These are phyloP conservation scores for Perizoma affinitatum DNA, from an alignment of 2,888 invertebrate genomes.

Conservation along the genomic window DNA sequence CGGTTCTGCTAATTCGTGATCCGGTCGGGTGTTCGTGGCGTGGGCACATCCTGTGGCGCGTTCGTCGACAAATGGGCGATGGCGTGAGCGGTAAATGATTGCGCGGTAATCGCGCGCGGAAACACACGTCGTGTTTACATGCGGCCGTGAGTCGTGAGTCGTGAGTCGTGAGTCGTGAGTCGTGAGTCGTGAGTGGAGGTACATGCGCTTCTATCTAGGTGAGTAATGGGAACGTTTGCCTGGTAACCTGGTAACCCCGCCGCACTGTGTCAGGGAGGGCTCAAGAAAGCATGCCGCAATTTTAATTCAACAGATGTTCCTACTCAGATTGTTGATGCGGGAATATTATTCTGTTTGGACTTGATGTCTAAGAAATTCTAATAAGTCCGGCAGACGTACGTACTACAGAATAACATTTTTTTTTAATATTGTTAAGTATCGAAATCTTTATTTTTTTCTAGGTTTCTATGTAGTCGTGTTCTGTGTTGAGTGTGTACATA, in stretches of 20 bases:
- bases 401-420: too few species aligned
- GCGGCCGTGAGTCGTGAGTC: constrained; percentile 11
- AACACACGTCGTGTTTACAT: constrained; percentile 37
- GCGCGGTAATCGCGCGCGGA: constrained; percentile 50
- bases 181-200: constrained; percentile 7
- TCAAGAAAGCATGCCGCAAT: constrained; percentile 7
- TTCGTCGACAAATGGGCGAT: constrained; percentile 47
- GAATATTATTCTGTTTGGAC: too few species aligned
- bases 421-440: too few species aligned
- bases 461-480: too few species aligned
- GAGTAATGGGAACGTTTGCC: constrained; percentile 28
- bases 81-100: constrained; percentile 48
- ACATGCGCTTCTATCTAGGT: constrained; percentile 24
- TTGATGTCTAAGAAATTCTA: too few species aligned
- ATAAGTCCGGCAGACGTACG: too few species aligned
- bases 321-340: neutral
- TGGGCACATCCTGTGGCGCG: constrained; percentile 13
- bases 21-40: neutral
- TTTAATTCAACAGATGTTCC: neutral
- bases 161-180: constrained; percentile 10
- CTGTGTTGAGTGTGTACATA: too few species aligned
- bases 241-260: constrained; percentile 18
- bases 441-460: too few species aligned
- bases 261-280: neutral
- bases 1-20: constrained; percentile 8